Evolutionary conservation across 2,113 vertebrate species (phyloP).

Genomic region (Boulengeromyrus knoepffleri): DNA sequence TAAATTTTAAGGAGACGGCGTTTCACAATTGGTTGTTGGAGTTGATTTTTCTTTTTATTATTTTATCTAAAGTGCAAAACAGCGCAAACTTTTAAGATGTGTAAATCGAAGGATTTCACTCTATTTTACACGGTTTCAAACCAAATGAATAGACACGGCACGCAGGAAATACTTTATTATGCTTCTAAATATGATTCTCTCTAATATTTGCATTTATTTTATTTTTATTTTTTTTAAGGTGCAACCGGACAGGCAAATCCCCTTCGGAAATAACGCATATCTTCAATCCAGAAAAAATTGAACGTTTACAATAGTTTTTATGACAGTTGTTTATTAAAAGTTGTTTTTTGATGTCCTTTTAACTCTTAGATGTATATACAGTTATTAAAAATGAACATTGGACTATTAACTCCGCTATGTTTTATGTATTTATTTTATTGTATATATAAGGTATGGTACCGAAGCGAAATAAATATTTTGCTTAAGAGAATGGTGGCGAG

Average conservation of each 20-base stretch:
- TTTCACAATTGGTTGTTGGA: not conserved
- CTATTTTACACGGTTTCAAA: not conserved
- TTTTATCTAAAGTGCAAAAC: not conserved
- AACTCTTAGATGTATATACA: conserved; percentile 27
- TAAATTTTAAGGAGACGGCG: not conserved
- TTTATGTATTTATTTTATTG: conserved; percentile 47
- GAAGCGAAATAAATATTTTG: conserved; percentile 56
- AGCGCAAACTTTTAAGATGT: not conserved
- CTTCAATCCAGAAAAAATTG: conserved; percentile 15
- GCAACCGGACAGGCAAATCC: not conserved
- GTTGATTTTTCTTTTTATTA: not conserved
- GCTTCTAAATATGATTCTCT: not conserved
- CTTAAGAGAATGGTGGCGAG: conserved; percentile 21
- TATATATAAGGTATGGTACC: conserved; percentile 32
- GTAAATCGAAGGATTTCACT: not conserved
- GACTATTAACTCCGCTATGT: conserved; percentile 32
- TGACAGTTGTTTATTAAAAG: conserved; percentile 22
- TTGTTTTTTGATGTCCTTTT: conserved; percentile 29
- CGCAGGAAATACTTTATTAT: not conserved
- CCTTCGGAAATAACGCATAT: conserved; percentile 21
- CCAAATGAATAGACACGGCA: not conserved
- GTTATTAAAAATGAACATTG: conserved; percentile 12
- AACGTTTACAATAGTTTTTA: conserved; percentile 36
- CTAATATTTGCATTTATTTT: not conserved
- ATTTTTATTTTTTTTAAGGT: conserved; percentile 27